Base-by-base conservation (phyloP, 1,140 invertebrate genomes). In the Macrotrachela quadricornifera region DNA sequence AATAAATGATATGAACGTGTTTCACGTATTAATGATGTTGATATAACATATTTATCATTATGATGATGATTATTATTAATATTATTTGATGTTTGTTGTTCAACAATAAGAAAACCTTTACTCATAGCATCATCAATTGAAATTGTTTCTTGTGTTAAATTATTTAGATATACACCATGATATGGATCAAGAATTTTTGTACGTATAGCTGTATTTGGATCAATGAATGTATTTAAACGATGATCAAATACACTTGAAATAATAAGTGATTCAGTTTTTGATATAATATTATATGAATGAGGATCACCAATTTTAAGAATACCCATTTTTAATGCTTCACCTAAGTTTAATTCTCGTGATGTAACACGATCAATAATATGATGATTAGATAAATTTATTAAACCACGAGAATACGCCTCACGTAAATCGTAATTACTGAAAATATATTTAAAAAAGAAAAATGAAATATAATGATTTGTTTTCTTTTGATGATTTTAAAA, bases 201-300 rank as follows among this genome's bases (percentile, higher is more conserved):
- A 46, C 64, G 62, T 38, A 90, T 75, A 0, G 85, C 85, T 66
- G 84, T 80, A 63, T 83, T 78, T 46, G 87, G 77, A 8, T 79
- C 75, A 59, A 85, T 76, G 16, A 70, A 58, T 3, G 77, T 71
- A 59, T 77, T 75, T 16, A 77, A 80, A 46, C 75, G 75, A 10
- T 80, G 80, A 68, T 85, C 80, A 43, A 71, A 79, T 63, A 84
- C 79, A 51, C 79, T 78, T 36, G 78, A 75, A 61, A 77, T 80
- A 55, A 87, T 74, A 78, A 85, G 83, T 69, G 87, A 81, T 62
- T 80, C 76, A 4, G 87, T 78, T 68, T 85, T 44, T 18, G 45
- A 46, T 15, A 38, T 47, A 1, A 18, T 18, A 37, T 48, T 46
- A 15, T 39, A 36, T 15, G 44, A 13, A 15, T 6, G 1, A 4